phyloP scores from a whole-genome alignment of 2,888 invertebrate genomes.

The Ophion ellenae region DNA sequence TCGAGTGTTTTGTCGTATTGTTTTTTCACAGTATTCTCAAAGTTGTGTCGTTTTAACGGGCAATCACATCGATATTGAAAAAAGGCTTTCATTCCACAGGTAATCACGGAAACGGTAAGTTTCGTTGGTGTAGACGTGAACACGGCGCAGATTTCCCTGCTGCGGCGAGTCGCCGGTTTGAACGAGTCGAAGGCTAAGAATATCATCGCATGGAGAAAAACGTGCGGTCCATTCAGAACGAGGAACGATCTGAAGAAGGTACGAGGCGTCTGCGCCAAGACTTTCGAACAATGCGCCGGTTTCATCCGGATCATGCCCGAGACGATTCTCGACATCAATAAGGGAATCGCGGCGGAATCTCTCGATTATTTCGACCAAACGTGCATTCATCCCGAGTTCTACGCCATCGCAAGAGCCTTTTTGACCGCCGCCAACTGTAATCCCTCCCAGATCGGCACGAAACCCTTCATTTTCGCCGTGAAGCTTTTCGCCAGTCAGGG shows the following conservation, averaged over 20 bases:
- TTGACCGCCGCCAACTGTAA: conserved; percentile 80
- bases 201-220: conserved; percentile 90
- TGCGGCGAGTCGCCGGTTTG: conserved; percentile 93
- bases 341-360: background rate
- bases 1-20: background rate
- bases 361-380: conserved; percentile 88
- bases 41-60: background rate
- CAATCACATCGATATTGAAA: background rate
- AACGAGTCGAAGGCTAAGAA: conserved; percentile 90
- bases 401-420: conserved; percentile 88
- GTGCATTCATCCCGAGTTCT: conserved; percentile 97
- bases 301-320: conserved; percentile 89
- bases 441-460: conserved; percentile 72
- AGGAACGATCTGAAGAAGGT: conserved; percentile 91
- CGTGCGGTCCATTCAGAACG: conserved; percentile 89
- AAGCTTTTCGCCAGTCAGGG: conserved; percentile 58
- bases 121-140: conserved; percentile 97
- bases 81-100: conserved; percentile 69
- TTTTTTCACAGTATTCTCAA: background rate
- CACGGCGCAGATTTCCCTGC: conserved; percentile 91
- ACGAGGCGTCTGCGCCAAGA: conserved; percentile 92
- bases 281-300: conserved; percentile 95
- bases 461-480: conserved; percentile 52
- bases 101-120: conserved; percentile 95
- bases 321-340: conserved; percentile 66